A percentile compares a stretch with the other conserved stretches of the same genome.
These are phyloP conservation scores for Scomber scombrus DNA, from an alignment of 2,113 vertebrate species.

Conservation along the genomic window DNA sequence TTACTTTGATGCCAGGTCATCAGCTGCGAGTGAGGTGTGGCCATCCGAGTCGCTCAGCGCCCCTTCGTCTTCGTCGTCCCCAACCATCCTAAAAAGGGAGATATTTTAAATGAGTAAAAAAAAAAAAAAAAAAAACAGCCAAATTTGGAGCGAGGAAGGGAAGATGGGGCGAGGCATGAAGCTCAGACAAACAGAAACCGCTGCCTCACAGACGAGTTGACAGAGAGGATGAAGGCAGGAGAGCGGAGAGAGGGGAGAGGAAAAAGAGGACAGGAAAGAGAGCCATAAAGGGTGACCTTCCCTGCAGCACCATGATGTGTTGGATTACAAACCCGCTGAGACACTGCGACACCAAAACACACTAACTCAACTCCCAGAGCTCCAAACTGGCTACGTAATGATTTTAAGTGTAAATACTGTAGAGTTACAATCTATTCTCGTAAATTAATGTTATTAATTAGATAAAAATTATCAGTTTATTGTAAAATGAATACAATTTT, in stretches of 20 bases:
- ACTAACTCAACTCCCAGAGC: background rate
- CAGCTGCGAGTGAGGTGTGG: conserved; percentile 86
- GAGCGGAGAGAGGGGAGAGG: background rate
- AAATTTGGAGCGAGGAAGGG: background rate
- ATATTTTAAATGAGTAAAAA: conserved; percentile 1
- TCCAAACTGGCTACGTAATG: background rate
- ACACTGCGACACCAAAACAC: conserved; percentile 11
- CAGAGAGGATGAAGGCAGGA: background rate
- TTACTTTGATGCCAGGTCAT: conserved; percentile 94
- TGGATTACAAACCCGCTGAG: conserved; percentile 58
- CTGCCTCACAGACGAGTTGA: background rate
- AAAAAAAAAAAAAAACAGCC: background rate
- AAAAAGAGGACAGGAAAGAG: background rate
- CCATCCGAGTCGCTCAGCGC: conserved; percentile 91
- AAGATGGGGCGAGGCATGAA: background rate
- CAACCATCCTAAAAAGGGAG: conserved; percentile 88
- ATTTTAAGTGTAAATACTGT: background rate
- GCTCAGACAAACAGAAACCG: background rate
- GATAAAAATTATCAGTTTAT: too few relatives aligned
- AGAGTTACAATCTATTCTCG: too few relatives aligned
- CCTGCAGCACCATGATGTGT: conserved; percentile 47
- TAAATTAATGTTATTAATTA: too few relatives aligned
- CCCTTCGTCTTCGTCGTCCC: conserved; percentile 93
- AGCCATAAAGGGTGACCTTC: conserved; percentile 63
- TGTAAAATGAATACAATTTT: background rate